phyloP scores from a whole-genome alignment of 2,888 invertebrate species.

The Oligia fasciuncula region DNA sequence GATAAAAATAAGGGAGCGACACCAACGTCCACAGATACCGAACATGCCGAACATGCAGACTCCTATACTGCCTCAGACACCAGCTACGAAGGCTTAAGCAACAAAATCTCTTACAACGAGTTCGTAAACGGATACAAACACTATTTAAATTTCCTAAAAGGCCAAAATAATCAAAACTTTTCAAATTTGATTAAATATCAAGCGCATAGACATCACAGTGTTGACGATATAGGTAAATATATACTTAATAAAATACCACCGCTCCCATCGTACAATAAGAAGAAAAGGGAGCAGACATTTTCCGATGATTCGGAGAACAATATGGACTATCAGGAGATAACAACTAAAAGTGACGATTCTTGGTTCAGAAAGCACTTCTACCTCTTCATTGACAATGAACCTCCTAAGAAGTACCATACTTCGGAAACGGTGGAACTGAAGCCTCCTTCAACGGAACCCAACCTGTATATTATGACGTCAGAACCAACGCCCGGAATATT shows the following conservation, averaged over 20 bases:
- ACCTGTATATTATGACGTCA: constrained; percentile 24
- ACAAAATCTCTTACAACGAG: constrained; percentile 80
- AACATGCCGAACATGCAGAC: no score
- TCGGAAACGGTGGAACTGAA: constrained; percentile 78
- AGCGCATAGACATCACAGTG: constrained; percentile 84
- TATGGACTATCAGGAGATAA: constrained; percentile 75
- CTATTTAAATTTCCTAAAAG: constrained; percentile 82
- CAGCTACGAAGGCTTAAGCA: constrained; percentile 73
- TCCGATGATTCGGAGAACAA: constrained; percentile 77
- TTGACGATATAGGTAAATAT: constrained; percentile 85
- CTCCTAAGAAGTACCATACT: constrained; percentile 79
- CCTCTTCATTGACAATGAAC: constrained; percentile 76
- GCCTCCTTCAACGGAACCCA: constrained; percentile 46
- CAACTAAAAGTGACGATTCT: constrained; percentile 81
- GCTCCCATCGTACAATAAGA: constrained; percentile 58
- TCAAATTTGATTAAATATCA: constrained; percentile 82
- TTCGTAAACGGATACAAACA: constrained; percentile 84
- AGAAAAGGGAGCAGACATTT: constrained; percentile 64
- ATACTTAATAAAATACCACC: constrained; percentile 82
- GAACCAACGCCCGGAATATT: constrained; percentile 13
- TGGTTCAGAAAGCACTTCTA: constrained; percentile 85
- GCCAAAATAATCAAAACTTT: constrained; percentile 76
- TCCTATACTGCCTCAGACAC: constrained; percentile 55
- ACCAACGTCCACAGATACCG: neutral
- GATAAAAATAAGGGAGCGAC: neutral